Conservation (phyloP, 2,113 vertebrate genomes). For the Ammospiza caudacuta region DNA sequence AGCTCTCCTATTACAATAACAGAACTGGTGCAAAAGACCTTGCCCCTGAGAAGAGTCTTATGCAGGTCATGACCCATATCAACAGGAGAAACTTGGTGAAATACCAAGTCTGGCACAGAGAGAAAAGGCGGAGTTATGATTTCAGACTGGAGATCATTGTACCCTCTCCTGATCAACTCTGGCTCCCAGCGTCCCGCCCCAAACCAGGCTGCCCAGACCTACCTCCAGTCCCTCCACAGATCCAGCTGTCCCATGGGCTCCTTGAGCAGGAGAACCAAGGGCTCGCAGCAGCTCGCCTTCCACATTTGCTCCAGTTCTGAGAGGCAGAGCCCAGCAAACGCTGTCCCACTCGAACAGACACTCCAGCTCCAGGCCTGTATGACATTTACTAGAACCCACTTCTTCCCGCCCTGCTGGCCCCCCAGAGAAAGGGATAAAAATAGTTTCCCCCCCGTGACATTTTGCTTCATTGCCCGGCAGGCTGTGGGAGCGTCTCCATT, state of each 20-base stretch:
- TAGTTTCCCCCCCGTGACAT: constrained; percentile 52
- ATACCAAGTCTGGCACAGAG: not conserved
- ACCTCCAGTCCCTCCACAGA: constrained; percentile 42
- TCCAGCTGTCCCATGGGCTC: constrained; percentile 12
- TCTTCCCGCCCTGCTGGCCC: constrained; percentile 25
- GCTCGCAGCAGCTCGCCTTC: not conserved
- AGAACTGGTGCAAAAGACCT: not conserved
- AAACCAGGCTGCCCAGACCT: not conserved
- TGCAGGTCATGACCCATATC: rapidly evolving
- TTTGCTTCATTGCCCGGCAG: not conserved
- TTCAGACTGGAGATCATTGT: not conserved
- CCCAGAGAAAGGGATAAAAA: constrained; percentile 47
- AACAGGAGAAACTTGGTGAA: not conserved
- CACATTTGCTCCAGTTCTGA: not conserved
- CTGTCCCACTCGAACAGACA: not conserved
- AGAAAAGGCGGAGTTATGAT: not conserved
- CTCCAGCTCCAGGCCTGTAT: not conserved
- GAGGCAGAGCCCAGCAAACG: not conserved
- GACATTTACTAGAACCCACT: constrained; percentile 38
- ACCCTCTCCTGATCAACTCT: not conserved
- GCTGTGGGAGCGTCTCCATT: not conserved
- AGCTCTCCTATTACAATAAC: not conserved
- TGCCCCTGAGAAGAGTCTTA: not conserved
- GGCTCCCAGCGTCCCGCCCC: not conserved
- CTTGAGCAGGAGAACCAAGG: not conserved